These are phyloP conservation scores for Ceratosolen fusciceps DNA, from an alignment of 1,140 invertebrate genomes.

Conservation along the genomic window DNA sequence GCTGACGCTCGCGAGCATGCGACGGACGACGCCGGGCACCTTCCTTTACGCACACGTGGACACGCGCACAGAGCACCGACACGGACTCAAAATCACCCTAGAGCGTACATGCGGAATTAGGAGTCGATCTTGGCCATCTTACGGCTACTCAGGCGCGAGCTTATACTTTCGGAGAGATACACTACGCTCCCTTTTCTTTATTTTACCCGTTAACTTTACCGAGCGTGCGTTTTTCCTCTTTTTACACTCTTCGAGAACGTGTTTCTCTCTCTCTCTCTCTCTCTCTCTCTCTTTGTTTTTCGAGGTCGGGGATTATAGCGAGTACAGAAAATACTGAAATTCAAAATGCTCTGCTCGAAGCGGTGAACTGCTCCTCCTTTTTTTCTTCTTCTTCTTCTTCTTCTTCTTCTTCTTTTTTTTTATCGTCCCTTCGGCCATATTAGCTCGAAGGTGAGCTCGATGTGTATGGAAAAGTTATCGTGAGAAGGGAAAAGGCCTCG, in stretches of 20 bases:
- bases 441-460: not conserved
- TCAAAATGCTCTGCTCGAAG: not conserved
- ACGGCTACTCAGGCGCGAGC: no score
- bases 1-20: no score
- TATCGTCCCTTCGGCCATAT: not conserved
- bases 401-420: no score
- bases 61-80: not conserved
- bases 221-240: not conserved
- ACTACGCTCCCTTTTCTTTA: not conserved
- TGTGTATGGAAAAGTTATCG: no score
- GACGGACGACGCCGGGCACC: no score
- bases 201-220: not conserved
- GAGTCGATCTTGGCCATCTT: not conserved
- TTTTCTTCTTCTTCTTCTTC: not conserved
- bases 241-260: no score
- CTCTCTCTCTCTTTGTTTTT: not conserved
- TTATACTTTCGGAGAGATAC: slow-evolving; percentile 4
- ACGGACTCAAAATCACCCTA: no score
- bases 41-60: not conserved
- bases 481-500: not conserved
- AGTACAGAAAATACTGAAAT: not conserved
- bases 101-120: slow-evolving; percentile 1
- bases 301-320: not conserved
- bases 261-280: no score
- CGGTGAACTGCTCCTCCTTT: not conserved